Conservation (phyloP, 2,888 invertebrate genomes). For the Oscheius sp. region DNA sequence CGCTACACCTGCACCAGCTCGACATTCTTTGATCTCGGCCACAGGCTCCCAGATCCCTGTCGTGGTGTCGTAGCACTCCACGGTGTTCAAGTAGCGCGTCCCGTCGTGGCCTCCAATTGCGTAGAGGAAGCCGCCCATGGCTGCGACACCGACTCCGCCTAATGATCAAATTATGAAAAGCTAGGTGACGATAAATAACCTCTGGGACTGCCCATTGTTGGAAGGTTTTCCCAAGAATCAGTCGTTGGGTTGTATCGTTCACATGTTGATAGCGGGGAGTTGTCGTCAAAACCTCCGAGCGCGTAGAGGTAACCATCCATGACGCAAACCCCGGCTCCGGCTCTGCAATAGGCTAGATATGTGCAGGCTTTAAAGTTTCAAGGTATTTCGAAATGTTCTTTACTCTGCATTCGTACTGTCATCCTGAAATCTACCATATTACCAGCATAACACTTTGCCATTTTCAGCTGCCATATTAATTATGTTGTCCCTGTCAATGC, state of each 20-base stretch:
- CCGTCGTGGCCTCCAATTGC: slow-evolving; percentile 74
- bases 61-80: slow-evolving; percentile 69
- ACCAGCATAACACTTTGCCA: no score
- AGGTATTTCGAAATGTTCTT: no score
- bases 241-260: slow-evolving; percentile 75
- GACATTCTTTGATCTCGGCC: slow-evolving; percentile 73
- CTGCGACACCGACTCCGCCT: slow-evolving; percentile 74
- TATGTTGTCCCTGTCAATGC: no score
- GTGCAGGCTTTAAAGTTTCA: background rate
- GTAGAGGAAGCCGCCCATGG: slow-evolving; percentile 73
- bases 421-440: no score
- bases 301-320: slow-evolving; percentile 76
- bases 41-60: slow-evolving; percentile 73
- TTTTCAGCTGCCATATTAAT: no score
- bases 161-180: background rate
- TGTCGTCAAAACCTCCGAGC: slow-evolving; percentile 76
- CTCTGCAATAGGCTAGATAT: slow-evolving; percentile 65
- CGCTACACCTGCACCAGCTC: slow-evolving; percentile 71
- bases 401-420: no score
- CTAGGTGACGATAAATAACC: slow-evolving; percentile 36
- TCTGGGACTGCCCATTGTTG: slow-evolving; percentile 65
- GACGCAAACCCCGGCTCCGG: slow-evolving; percentile 77
- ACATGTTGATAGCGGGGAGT: slow-evolving; percentile 74
- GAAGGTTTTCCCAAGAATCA: slow-evolving; percentile 72
- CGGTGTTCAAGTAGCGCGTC: slow-evolving; percentile 63